Percentiles rank a stretch among this genome's conserved stretches.
These are phyloP conservation scores for Pantherophis vulpinus DNA, from an alignment of 2,797 vertebrate genomes.

Conservation along the genomic window DNA sequence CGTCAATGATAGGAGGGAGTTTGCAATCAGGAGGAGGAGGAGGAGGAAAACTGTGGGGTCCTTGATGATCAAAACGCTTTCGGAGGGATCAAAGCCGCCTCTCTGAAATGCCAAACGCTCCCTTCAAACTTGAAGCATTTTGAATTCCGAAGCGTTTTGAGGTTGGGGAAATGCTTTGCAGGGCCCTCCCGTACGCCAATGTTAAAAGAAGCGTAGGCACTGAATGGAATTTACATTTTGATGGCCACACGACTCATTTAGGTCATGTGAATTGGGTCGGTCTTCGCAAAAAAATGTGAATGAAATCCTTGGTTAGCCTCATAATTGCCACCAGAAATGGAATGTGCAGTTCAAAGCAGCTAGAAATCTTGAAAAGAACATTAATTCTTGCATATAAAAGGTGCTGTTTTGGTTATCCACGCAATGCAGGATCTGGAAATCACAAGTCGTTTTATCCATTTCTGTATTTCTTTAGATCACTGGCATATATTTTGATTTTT, in stretches of 20 bases:
- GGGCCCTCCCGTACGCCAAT: neutral
- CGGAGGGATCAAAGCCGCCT: neutral
- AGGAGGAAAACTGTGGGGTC: too few species aligned
- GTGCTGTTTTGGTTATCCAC: neutral
- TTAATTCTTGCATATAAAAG: neutral
- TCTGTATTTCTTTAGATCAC: conserved; percentile 40
- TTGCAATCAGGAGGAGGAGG: too few species aligned
- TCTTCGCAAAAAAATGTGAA: neutral
- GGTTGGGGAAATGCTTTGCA: neutral
- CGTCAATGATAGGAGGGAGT: too few species aligned
- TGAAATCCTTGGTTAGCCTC: neutral
- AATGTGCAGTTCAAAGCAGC: neutral
- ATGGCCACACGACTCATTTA: neutral
- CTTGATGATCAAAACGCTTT: neutral
- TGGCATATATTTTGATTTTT: neutral
- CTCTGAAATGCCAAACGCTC: neutral
- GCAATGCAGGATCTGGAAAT: neutral
- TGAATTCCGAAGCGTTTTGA: neutral
- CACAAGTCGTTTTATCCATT: neutral
- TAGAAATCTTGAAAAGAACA: neutral
- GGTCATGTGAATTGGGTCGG: neutral
- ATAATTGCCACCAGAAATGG: neutral
- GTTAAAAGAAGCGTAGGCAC: neutral
- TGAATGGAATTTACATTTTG: neutral
- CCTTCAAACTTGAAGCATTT: neutral